Base-by-base conservation (phyloP, 2,113 vertebrate species). In the Gambusia holbrooki region DNA sequence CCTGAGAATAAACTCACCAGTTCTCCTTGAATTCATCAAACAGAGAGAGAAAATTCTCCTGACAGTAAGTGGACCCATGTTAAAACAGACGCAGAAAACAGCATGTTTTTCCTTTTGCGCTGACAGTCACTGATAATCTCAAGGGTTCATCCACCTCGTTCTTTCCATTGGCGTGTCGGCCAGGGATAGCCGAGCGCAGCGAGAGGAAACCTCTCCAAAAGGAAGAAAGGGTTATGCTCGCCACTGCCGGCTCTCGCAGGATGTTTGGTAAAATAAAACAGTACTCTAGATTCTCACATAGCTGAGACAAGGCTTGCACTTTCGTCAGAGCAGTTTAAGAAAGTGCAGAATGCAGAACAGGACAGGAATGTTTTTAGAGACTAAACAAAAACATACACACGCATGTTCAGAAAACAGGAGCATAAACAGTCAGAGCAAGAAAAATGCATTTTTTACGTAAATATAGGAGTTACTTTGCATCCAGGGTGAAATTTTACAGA, bases 41-140 rank as follows among this genome's bases (percentile, higher is more conserved):
- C 3, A 29, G 45, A 29, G 29, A 35, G 48, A 87, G 79, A 72
- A 89, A 91, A 90, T 86, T 86, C 84, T 79, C 61, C 74, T 79
- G 83, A 85, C 86, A 89, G 60, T 89, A 89, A 91, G 73, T 82
- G 87, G 79, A 90, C 84, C 69, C 86, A 84, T 62, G 73, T 85
- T 90, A 64, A 64, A 76, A 45, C 71, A 69, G 61, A 81, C 58
- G 22, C 64, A 48, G 65, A 67, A 86, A 79, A 63, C 71, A 45
- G 77, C 12, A 10, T 67, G 85, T 77, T 70, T 85, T 87, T 87
- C 78, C 76, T 77, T 72, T 84, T 66, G 73, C 69, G 68, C 40
- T 7, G 60, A 80, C 80, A 83, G 58, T 71, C 65, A 11, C 63
- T 80, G 90, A 87, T 62, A 48, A 83, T 85, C 45, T 88, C 80